A percentile compares a stretch with the other conserved stretches of the same genome.
These are phyloP conservation scores for Brotula barbata DNA, from an alignment of 2,797 vertebrate genomes.

Conservation along the genomic window DNA sequence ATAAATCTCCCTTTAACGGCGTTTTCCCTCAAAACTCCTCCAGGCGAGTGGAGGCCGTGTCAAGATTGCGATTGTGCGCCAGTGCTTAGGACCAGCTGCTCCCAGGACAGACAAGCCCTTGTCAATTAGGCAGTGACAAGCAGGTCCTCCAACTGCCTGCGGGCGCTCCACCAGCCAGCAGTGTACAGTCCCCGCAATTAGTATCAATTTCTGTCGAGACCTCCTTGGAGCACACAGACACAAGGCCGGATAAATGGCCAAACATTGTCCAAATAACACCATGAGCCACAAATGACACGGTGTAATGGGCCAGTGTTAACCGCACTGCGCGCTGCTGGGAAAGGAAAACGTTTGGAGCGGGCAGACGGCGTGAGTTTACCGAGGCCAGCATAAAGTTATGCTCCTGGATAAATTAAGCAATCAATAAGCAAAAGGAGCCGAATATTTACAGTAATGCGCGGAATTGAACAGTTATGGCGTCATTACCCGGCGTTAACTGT, in stretches of 20 bases:
- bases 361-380: conserved; percentile 6
- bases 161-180: conserved; percentile 90
- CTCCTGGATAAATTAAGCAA: no score
- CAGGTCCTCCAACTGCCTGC: conserved; percentile 88
- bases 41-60: conserved; percentile 91
- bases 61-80: conserved; percentile 97
- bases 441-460: no score
- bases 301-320: conserved; percentile 68
- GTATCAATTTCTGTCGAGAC: conserved; percentile 94
- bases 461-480: no score
- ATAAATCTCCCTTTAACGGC: conserved; percentile 99
- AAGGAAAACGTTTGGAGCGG: conserved; percentile 46
- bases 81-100: conserved; percentile 98
- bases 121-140: conserved; percentile 99
- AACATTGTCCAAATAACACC: conserved; percentile 71
- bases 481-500: no score
- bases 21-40: conserved; percentile 90
- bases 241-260: conserved; percentile 77
- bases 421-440: no score
- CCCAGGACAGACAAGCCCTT: conserved; percentile 99
- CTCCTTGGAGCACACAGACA: conserved; percentile 89
- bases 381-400: conserved; percentile 9
- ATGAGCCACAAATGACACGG: conserved; percentile 73
- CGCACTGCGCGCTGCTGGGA: conserved; percentile 35
- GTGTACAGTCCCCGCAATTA: conserved; percentile 97